Evolutionary conservation across 2,888 invertebrate species (phyloP), one percentile per base, ranked within the genome.

Genomic region (Drepanosiphum platanoidis): DNA sequence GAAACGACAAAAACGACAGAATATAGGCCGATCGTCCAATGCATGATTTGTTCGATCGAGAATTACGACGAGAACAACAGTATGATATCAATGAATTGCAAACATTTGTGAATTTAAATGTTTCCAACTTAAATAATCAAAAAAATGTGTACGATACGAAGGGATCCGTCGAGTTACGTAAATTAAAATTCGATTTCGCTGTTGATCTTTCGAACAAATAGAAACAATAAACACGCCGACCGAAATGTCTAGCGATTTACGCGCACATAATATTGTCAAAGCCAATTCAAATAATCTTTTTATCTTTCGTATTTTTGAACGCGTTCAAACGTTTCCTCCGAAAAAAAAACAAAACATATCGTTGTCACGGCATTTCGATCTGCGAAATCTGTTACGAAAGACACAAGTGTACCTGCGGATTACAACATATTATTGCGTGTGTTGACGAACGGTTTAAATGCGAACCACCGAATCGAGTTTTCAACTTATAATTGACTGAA

Each of bases 111-210:
- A n/a, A n/a, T n/a, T n/a, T n/a, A n/a, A n/a, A n/a, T n/a, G n/a
- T n/a, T n/a, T n/a, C n/a, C n/a, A n/a, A n/a, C n/a, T n/a, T n/a
- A n/a, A n/a, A n/a, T n/a, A n/a, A n/a, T n/a, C n/a, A n/a, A n/a
- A 15, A 79, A n/a, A 46, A n/a, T 22, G 18, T 77, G n/a, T 77
- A 52, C 64, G 11, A 66, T n/a, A 64, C 22, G n/a, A 18, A 22
- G 13, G 68, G 32, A 68, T 46, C 27, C 15, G 58, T 18, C n/a
- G 79, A 46, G n/a, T 79, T 34, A n/a, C n/a, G n/a, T n/a, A 46
- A 79, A 79, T 68, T 68, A 32, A 42, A 79, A 66, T 46, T 79
- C 15, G 46, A 79, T 79, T 68, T 68, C 27, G 15, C 46, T 27
- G 15, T 68, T 46, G 34, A 79, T 68, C 32, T 46, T 66, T 39